These are phyloP conservation scores for Theonella swinhoei DNA, from an alignment of 37 sponge, comb jelly and placozoan species.

Conservation along the genomic window DNA sequence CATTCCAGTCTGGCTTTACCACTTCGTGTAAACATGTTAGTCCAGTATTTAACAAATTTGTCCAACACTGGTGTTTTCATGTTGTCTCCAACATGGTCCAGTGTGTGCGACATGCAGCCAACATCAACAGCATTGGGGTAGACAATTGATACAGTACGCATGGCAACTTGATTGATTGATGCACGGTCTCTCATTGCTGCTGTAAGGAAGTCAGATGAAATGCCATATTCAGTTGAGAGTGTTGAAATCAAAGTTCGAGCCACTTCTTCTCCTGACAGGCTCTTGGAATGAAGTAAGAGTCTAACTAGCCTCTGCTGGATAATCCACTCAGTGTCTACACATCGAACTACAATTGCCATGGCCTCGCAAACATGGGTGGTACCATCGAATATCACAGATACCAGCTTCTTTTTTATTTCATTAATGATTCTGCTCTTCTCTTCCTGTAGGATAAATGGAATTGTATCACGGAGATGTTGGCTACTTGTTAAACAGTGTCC, in stretches of 20 bases:
- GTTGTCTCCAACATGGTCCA: not conserved
- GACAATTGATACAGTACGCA: conserved; percentile 1
- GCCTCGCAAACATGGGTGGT: conserved; percentile 29
- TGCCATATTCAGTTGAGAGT: conserved; percentile 4
- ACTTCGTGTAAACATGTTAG: not conserved
- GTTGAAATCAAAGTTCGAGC: not conserved
- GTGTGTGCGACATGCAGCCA: conserved; percentile 1
- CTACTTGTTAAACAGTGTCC: conserved; percentile 11
- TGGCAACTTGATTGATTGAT: conserved; percentile 19
- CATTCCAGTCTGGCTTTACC: not conserved
- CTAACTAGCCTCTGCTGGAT: conserved; percentile 5
- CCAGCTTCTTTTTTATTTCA: not conserved
- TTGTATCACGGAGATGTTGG: conserved; percentile 9
- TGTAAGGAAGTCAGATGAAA: conserved; percentile 10
- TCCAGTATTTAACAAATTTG: not conserved
- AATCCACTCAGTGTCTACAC: conserved; percentile 16
- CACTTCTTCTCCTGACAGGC: conserved; percentile 6
- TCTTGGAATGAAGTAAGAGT: conserved; percentile 18
- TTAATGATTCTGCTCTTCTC: conserved; percentile 18
- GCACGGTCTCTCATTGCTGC: conserved; percentile 29
- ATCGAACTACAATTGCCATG: not conserved
- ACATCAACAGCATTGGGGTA: conserved; percentile 26
- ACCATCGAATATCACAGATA: conserved; percentile 43
- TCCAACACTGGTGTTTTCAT: not conserved
- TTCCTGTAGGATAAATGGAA: conserved; percentile 26